A percentile compares a stretch with the other conserved stretches of the same genome.
Conservation (phyloP, 2,113 vertebrate genomes). For the Myotis lucifugus region DNA sequence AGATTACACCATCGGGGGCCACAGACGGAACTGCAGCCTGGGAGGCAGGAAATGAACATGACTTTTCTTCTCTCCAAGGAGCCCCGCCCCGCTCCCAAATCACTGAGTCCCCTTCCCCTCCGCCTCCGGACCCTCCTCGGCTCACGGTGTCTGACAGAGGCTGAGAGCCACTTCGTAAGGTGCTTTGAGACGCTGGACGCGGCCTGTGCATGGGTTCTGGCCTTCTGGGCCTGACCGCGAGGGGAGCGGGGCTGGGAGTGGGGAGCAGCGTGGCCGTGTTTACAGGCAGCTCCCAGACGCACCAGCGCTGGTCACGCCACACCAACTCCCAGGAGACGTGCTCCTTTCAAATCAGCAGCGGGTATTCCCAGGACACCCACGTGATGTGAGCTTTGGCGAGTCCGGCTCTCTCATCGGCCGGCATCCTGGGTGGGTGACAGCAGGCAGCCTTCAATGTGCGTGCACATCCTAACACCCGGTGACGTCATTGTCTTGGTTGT, state of each 20-base stretch:
- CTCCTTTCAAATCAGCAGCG: not conserved
- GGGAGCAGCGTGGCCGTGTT: not conserved
- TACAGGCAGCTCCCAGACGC: not conserved
- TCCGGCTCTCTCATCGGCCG: not conserved
- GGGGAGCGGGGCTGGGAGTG: not conserved
- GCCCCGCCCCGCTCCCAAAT: not conserved
- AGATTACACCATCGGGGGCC: rapidly evolving
- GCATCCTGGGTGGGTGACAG: not conserved
- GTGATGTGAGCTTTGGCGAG: rapidly evolving
- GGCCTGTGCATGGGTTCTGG: not conserved
- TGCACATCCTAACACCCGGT: not conserved
- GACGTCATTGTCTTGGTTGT: not conserved
- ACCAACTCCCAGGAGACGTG: not conserved
- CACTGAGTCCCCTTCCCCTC: not conserved
- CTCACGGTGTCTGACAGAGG: not conserved
- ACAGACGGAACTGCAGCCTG: not conserved
- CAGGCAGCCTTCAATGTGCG: not conserved
- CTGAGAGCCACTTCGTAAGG: no score
- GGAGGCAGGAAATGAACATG: not conserved
- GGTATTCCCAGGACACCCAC: not conserved
- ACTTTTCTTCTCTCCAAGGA: not conserved
- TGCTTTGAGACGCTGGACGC: rapidly evolving
- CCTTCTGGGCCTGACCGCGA: not conserved
- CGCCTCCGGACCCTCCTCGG: not conserved
- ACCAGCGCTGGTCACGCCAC: rapidly evolving